phyloP scores from a whole-genome alignment of 2,888 invertebrate genomes.

The Eurytoma californica region DNA sequence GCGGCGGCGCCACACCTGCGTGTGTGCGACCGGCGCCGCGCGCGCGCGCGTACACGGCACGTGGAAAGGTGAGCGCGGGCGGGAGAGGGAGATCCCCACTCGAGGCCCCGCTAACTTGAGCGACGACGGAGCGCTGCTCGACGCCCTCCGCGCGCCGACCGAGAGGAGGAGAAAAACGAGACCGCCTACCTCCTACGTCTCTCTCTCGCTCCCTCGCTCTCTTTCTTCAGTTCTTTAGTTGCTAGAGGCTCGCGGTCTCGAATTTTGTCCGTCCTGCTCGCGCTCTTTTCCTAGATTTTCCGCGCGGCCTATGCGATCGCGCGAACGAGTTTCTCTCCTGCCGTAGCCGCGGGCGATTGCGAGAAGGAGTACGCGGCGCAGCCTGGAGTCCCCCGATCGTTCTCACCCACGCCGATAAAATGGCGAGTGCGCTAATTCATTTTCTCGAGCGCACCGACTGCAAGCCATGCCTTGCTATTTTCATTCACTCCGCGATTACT shows the following conservation, averaged over 20 bases:
- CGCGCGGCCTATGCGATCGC: background rate
- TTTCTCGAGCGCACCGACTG: conserved; percentile 46
- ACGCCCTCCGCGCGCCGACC: conserved; percentile 69
- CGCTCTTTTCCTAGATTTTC: conserved; percentile 1
- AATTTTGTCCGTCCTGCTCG: background rate
- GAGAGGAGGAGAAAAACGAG: conserved; percentile 74
- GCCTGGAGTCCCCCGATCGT: no score
- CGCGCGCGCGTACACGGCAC: conserved; percentile 69
- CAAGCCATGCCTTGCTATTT: no score
- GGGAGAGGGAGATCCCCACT: conserved; percentile 64
- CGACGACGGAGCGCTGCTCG: conserved; percentile 66
- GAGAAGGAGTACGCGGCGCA: background rate
- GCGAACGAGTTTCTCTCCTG: background rate
- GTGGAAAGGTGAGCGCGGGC: conserved; percentile 65
- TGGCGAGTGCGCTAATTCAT: conserved; percentile 65
- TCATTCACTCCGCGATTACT: background rate
- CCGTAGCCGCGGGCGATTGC: background rate
- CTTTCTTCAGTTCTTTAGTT: conserved; percentile 23
- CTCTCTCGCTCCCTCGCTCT: conserved; percentile 54
- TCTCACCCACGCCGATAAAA: conserved; percentile 66
- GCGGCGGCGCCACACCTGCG: conserved; percentile 62
- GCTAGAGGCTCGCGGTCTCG: conserved; percentile 15
- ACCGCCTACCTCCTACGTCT: conserved; percentile 70
- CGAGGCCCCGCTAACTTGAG: conserved; percentile 65
- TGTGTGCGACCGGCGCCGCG: conserved; percentile 61